Evolutionary conservation across 2,888 invertebrate species (phyloP).

Genomic region (Gisinianus flammeolus): DNA sequence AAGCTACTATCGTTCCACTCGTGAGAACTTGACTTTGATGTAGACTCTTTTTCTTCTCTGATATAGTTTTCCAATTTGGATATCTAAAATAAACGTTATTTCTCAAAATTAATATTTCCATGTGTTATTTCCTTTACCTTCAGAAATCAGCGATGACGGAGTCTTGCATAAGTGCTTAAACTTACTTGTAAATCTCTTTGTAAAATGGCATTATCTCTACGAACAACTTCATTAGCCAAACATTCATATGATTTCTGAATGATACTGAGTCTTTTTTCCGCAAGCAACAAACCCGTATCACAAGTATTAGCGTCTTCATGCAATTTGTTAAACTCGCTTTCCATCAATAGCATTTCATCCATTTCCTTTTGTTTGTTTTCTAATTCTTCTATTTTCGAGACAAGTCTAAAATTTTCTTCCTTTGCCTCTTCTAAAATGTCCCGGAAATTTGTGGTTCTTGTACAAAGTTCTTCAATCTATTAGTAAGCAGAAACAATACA

Average conservation of each 20-base stretch:
- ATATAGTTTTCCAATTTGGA: constrained; percentile 19
- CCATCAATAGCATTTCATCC: constrained; percentile 15
- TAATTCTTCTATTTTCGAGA: background rate
- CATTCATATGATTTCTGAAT: constrained; percentile 31
- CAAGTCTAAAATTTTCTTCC: constrained; percentile 7
- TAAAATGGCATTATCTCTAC: constrained; percentile 10
- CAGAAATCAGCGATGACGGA: background rate
- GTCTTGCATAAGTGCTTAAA: background rate
- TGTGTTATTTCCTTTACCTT: background rate
- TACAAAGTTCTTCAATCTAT: background rate
- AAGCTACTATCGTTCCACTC: too few relatives aligned
- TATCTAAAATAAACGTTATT: constrained; percentile 25
- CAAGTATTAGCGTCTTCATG: background rate
- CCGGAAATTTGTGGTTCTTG: background rate
- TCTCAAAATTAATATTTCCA: too few relatives aligned
- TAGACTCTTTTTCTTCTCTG: background rate
- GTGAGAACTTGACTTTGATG: background rate
- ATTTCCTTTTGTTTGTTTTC: constrained; percentile 13
- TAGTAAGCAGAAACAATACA: background rate
- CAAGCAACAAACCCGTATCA: constrained; percentile 18
- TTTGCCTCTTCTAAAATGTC: background rate
- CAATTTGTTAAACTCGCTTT: constrained; percentile 12
- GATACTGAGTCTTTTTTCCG: constrained; percentile 9
- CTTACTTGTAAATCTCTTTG: constrained; percentile 23
- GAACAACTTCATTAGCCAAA: constrained; percentile 12